A percentile compares a stretch with the other conserved stretches of the same genome.
Conservation (phyloP, 2,797 vertebrate species). For the Hypotaenidia okinawae region DNA sequence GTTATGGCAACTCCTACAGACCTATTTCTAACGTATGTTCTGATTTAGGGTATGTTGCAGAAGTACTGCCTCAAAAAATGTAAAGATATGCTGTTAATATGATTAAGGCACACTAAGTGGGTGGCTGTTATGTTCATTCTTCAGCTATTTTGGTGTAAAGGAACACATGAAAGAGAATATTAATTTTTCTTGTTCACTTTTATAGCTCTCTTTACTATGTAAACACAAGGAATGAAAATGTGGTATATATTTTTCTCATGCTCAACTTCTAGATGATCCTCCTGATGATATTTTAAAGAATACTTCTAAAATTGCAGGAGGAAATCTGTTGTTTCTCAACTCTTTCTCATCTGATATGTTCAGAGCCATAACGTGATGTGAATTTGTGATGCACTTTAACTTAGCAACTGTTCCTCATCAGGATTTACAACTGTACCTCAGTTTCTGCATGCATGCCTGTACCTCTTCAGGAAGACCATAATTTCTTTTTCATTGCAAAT, state of each 20-base stretch:
- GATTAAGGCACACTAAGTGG: not conserved
- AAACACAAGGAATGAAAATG: not conserved
- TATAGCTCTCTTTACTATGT: not conserved
- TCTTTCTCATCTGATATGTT: not conserved
- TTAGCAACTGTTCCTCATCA: not conserved
- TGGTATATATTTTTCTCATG: not conserved
- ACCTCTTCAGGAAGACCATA: not conserved
- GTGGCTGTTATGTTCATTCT: not conserved
- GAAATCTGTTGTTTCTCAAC: not conserved
- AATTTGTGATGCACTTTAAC: not conserved
- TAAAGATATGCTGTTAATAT: not conserved
- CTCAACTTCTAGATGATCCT: not conserved
- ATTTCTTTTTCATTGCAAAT: constrained; percentile 3
- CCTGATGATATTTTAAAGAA: fast-evolving
- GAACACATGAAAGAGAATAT: not conserved
- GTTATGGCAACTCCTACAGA: not conserved
- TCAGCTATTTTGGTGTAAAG: not conserved
- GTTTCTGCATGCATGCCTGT: not conserved
- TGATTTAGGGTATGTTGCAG: not conserved
- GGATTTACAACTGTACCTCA: not conserved
- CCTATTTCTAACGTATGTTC: not conserved
- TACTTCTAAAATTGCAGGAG: not conserved
- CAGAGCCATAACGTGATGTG: not conserved
- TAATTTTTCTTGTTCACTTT: not conserved
- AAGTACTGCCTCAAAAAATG: not conserved